Base-by-base conservation (phyloP, 2,888 invertebrate species). In the Yponomeuta plumbellus region DNA sequence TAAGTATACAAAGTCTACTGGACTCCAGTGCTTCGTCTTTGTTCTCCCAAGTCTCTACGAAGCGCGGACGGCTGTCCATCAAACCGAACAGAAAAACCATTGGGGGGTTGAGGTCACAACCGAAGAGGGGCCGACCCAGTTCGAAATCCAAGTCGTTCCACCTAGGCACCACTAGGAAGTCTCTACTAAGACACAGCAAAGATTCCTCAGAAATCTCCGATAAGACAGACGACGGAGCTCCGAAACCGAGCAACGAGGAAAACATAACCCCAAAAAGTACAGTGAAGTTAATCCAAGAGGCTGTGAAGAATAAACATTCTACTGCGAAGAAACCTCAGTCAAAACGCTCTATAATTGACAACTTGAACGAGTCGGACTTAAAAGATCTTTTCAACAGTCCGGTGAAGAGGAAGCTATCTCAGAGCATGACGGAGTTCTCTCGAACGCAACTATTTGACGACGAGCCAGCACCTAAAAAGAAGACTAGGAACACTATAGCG, bases 321-420 rank as follows among this genome's bases (percentile, higher is more conserved):
- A 88, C 91, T 0, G 91, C 92, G 0, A 92, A 91, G 72, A 91
- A 91, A 67, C 85, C 91, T n/a, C 80, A 75, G 68, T 91, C 91
- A 11, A 88, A 86, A 59, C 85, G 90, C 8, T 83, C 86, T 2
- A 81, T 92, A 2, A 91, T 91, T 63, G 91, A 91, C 72, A 78
- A 86, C 44, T 72, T 92, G 11, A 79, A 88, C 71, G 83, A 83
- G 21, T 90, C 89, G 0, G 86, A 86, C 65, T 79, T 87, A 2
- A 88, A 90, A 70, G 83, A 88, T 65, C 72, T 92, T 59, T 92
- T 92, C 74, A 86, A 81, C 70, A 91, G 90, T 69, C 91, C 91
- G 0, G 91, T 91, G 0, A 91, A 90, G 66, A 76, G 91, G 66
- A 91, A 91, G 68, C 74, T 91, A n/a, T 91, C 92, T 1, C 88